Conservation (phyloP, 2,888 invertebrate genomes). For the Caenorhabditis doughertyi region DNA sequence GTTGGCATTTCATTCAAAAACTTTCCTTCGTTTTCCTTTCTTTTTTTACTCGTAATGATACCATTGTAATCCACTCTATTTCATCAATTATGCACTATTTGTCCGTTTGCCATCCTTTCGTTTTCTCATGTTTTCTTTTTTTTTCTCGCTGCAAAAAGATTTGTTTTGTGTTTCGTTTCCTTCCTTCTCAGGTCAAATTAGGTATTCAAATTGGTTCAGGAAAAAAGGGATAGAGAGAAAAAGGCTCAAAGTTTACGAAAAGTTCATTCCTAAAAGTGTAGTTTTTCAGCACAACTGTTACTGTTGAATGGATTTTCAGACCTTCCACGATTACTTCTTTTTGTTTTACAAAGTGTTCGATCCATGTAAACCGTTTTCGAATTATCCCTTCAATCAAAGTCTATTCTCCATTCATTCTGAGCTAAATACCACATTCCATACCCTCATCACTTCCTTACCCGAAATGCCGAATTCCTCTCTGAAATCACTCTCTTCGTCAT, state of each 20-base stretch:
- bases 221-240: not conserved
- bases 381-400: too few species aligned
- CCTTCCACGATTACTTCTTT: not conserved
- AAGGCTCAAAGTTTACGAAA: conserved; percentile 3
- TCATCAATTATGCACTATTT: conserved; percentile 60
- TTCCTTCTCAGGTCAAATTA: conserved; percentile 5
- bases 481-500: too few species aligned
- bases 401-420: too few species aligned
- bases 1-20: conserved; percentile 10
- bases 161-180: conserved; percentile 3
- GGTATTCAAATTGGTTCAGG: conserved; percentile 6
- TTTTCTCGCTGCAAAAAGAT: not conserved
- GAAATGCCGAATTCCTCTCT: not conserved
- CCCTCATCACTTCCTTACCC: too few species aligned
- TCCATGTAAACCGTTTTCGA: too few species aligned
- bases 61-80: conserved; percentile 38
- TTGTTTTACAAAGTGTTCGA: not conserved
- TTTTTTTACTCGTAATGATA: conserved; percentile 8
- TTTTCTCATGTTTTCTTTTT: not conserved
- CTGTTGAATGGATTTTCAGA: not conserved
- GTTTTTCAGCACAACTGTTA: too few species aligned
- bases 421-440: too few species aligned
- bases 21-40: too few species aligned
- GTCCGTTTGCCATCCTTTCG: too few species aligned
- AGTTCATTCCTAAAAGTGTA: too few species aligned